phyloP scores from a whole-genome alignment of 2,113 vertebrate species.

The Ophiodon elongatus region DNA sequence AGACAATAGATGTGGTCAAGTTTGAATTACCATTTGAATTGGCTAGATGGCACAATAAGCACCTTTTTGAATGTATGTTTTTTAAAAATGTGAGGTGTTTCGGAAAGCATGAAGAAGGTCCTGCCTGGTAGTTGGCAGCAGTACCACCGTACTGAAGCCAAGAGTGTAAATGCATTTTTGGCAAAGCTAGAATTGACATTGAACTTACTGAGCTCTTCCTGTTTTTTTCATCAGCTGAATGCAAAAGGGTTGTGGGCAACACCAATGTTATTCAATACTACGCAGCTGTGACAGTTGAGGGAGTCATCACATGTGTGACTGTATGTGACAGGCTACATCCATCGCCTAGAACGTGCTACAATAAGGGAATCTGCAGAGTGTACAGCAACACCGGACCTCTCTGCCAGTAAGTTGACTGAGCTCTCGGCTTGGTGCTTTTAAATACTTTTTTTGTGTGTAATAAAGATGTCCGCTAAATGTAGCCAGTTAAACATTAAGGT shows the following conservation, averaged over 20 bases:
- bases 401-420: constrained; percentile 31
- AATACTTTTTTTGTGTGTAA: not conserved
- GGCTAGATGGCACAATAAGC: not conserved
- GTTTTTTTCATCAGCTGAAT: constrained; percentile 14
- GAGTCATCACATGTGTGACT: not conserved
- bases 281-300: fast-evolving
- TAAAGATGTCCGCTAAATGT: not conserved
- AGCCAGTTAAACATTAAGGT: not conserved
- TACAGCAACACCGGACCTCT: not conserved
- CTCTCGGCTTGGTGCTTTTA: not conserved
- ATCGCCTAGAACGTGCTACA: not conserved
- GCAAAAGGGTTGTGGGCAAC: fast-evolving
- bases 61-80: not conserved
- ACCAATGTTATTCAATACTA: not conserved
- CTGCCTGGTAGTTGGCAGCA: not conserved
- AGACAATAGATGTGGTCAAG: not conserved
- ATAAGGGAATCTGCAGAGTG: constrained; percentile 22
- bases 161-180: not conserved
- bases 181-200: not conserved
- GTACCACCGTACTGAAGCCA: too few species aligned
- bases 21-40: not conserved
- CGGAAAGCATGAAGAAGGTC: not conserved
- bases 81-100: not conserved
- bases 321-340: not conserved
- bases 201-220: not conserved